Percentiles rank a stretch among this genome's conserved stretches.
These are phyloP conservation scores for Trachelus iudaicus DNA, from an alignment of 2,888 invertebrate species.

Conservation along the genomic window DNA sequence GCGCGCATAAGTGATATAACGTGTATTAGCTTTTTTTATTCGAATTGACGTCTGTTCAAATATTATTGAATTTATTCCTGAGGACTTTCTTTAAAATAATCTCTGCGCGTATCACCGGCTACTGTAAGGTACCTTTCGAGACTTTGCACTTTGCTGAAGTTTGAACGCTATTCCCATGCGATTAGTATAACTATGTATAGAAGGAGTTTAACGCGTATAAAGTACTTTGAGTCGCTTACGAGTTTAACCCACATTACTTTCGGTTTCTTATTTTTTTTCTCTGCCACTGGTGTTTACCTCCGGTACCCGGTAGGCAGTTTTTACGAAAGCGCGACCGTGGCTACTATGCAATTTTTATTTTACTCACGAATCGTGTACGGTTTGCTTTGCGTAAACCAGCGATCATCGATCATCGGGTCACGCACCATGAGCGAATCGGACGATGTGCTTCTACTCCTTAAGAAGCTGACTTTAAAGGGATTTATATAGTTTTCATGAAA, in stretches of 20 bases:
- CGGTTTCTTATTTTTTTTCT: neutral
- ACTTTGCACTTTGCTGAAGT: neutral
- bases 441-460: neutral
- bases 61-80: neutral
- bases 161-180: neutral
- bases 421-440: neutral
- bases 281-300: neutral
- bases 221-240: neutral
- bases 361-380: neutral
- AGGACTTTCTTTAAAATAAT: neutral
- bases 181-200: neutral
- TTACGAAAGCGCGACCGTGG: neutral
- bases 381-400: neutral
- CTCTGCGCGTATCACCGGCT: neutral
- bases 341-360: neutral
- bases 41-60: neutral
- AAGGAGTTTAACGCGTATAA: neutral
- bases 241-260: neutral
- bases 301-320: neutral
- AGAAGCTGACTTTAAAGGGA: neutral
- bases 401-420: neutral
- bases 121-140: neutral
- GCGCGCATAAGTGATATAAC: neutral
- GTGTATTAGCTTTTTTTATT: neutral
- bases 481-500: neutral